Evolutionary conservation across 2,113 vertebrate species (phyloP).

Genomic region (Oreocharis arfaki): DNA sequence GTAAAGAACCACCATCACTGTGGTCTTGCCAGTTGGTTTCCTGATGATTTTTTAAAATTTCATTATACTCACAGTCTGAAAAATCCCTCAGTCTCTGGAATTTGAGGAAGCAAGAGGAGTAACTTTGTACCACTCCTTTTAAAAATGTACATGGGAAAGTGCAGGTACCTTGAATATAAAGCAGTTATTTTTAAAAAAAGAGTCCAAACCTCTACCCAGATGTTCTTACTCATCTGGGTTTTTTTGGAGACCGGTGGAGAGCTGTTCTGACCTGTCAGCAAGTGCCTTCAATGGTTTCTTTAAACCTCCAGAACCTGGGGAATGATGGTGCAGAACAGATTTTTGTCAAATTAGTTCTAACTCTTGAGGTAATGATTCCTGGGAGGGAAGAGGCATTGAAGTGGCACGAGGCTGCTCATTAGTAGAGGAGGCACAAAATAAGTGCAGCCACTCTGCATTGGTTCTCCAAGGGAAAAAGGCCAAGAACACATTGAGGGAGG

Average conservation of each 20-base stretch:
- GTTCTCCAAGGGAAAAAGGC: not conserved
- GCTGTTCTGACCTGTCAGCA: not conserved
- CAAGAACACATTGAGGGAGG: not conserved
- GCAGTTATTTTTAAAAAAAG: not conserved
- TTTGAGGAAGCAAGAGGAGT: not conserved
- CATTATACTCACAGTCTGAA: not conserved
- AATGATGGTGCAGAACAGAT: not conserved
- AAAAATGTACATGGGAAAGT: not conserved
- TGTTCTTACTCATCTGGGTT: not conserved
- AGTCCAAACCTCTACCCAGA: not conserved
- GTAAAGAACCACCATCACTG: not conserved
- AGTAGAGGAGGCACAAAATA: not conserved
- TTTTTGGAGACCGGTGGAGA: not conserved
- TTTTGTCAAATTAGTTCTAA: not conserved
- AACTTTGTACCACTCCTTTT: not conserved
- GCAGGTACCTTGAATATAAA: not conserved
- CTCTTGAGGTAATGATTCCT: not conserved
- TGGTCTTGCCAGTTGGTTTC: fast-evolving
- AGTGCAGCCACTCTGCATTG: not conserved
- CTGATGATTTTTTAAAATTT: not conserved
- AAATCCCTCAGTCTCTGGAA: not conserved
- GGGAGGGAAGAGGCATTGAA: not conserved
- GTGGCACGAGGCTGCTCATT: not conserved
- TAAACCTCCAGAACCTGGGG: not conserved
- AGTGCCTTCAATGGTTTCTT: not conserved